Conservation (phyloP, 2,797 vertebrate species). For the Phalanger gymnotis region DNA sequence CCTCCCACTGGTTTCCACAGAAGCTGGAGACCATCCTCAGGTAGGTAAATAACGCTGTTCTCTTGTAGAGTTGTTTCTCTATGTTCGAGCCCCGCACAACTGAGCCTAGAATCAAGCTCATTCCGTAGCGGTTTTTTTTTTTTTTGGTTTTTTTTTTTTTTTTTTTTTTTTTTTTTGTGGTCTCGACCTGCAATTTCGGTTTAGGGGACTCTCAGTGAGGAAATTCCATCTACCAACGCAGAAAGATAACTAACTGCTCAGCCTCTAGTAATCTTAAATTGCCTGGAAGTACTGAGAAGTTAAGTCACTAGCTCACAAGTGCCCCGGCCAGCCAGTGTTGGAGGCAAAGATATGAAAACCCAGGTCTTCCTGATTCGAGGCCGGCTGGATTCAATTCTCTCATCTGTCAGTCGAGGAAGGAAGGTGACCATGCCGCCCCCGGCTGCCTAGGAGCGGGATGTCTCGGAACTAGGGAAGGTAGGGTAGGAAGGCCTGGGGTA, state of each 20-base stretch:
- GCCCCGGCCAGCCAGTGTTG: not conserved
- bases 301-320: not conserved
- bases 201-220: not conserved
- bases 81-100: not conserved
- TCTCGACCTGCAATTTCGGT: not conserved
- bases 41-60: not conserved
- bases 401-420: not conserved
- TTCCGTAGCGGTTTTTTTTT: no score
- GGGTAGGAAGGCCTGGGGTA: accelerated
- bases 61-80: not conserved
- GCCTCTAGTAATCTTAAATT: not conserved
- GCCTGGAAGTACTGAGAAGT: not conserved
- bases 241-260: not conserved
- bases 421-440: not conserved
- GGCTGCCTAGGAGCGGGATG: not conserved
- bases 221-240: not conserved
- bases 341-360: not conserved
- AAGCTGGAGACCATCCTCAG: not conserved
- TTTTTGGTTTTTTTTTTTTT: no score
- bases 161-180: not conserved
- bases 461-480: not conserved
- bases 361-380: not conserved
- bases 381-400: not conserved
- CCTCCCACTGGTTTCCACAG: not conserved
- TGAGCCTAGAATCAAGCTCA: not conserved